Conservation (phyloP, 2,113 vertebrate species). For the Echinops telfairi region DNA sequence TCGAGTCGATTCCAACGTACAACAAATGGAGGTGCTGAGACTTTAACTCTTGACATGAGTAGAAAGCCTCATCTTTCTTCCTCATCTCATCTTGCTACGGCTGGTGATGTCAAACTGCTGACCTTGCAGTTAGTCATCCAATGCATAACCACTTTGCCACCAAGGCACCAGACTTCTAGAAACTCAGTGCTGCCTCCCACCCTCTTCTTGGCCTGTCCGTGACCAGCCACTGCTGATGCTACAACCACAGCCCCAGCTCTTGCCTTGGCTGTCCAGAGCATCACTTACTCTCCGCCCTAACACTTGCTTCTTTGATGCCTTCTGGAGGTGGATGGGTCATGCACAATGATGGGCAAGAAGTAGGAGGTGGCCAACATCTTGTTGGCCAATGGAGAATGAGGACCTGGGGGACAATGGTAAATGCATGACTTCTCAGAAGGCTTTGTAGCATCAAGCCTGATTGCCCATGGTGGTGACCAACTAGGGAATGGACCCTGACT, state of each 20-base stretch:
- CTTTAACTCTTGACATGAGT: too few relatives aligned
- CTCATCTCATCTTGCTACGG: too few relatives aligned
- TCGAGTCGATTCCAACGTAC: too few relatives aligned
- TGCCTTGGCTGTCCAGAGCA: rapidly evolving
- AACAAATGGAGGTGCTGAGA: too few relatives aligned
- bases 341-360: background rate
- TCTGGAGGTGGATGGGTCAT: background rate
- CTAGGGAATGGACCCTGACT: background rate
- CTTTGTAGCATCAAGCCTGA: background rate
- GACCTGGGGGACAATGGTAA: background rate
- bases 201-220: background rate
- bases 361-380: background rate
- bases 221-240: background rate
- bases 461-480: background rate
- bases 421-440: background rate
- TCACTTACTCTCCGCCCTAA: background rate
- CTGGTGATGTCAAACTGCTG: too few relatives aligned
- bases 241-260: background rate
- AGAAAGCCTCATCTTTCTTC: too few relatives aligned
- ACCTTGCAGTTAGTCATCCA: too few relatives aligned
- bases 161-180: background rate
- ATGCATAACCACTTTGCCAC: too few relatives aligned
- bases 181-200: background rate
- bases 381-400: background rate
- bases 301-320: background rate